These are phyloP conservation scores for Papilio glaucus DNA, from an alignment of 1,140 invertebrate genomes.

Conservation along the genomic window DNA sequence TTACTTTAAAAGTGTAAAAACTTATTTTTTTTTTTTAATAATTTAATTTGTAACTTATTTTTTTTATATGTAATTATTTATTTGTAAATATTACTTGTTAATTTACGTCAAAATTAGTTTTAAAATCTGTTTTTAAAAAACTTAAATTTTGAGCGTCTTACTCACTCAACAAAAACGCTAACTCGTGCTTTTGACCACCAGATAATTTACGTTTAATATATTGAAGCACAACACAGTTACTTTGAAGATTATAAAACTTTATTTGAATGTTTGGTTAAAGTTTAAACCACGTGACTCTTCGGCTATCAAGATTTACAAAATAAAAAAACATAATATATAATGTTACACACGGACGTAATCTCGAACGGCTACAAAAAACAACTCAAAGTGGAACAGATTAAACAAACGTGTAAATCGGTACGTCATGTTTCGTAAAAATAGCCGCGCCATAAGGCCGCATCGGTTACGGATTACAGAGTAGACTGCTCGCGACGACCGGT, in stretches of 20 bases:
- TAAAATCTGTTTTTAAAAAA: neutral
- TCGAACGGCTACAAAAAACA: neutral
- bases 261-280: neutral
- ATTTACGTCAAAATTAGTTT: neutral
- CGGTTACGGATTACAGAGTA: neutral
- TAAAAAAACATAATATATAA: neutral
- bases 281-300: neutral
- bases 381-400: constrained; percentile 23
- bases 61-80: neutral
- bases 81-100: neutral
- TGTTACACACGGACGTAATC: neutral
- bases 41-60: neutral
- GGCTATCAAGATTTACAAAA: neutral
- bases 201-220: neutral
- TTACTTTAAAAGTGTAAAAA: neutral
- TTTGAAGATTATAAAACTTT: neutral
- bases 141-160: neutral
- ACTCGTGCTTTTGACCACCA: neutral
- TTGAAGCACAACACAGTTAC: neutral
- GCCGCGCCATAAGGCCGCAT: neutral
- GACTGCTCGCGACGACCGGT: constrained; percentile 16
- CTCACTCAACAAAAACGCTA: neutral
- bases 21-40: neutral
- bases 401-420: constrained; percentile 14
- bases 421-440: constrained; percentile 26